These are phyloP conservation scores for Protobothrops mucrosquamatus DNA, from an alignment of 2,113 vertebrate species.

Conservation along the genomic window DNA sequence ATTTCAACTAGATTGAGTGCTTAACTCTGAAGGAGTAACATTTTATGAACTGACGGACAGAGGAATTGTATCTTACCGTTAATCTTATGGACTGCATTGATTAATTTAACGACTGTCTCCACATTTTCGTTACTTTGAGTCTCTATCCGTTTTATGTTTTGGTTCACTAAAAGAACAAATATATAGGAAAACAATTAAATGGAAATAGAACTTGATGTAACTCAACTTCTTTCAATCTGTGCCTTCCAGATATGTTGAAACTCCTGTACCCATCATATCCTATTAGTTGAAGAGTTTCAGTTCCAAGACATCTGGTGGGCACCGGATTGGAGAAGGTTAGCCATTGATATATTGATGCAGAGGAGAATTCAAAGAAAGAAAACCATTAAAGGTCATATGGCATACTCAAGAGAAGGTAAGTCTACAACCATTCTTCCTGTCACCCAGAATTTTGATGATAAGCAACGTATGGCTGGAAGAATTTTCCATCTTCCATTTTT, in stretches of 20 bases:
- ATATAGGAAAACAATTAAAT: not conserved
- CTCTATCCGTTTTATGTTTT: not conserved
- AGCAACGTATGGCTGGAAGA: not conserved
- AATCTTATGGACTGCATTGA: not conserved
- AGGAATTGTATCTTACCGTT: conserved; percentile 4
- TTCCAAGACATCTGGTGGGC: not conserved
- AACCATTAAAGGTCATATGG: not conserved
- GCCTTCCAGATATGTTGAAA: not conserved
- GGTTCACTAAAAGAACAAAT: not conserved
- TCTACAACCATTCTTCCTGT: not conserved
- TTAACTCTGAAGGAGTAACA: not conserved
- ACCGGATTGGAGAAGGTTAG: not conserved
- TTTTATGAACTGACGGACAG: not conserved
- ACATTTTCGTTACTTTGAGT: not conserved
- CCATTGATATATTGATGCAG: not conserved
- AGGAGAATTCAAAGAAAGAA: not conserved
- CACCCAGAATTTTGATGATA: not conserved
- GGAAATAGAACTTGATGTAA: not conserved
- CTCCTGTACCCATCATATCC: not conserved
- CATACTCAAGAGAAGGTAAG: not conserved
- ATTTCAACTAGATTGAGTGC: not conserved
- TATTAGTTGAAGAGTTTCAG: not conserved
- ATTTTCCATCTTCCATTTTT: not conserved
- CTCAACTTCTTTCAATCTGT: not conserved
- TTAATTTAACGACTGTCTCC: not conserved